Conservation (phyloP, 2,888 invertebrate genomes). For the Galeopsomyia nigrocyanea region DNA sequence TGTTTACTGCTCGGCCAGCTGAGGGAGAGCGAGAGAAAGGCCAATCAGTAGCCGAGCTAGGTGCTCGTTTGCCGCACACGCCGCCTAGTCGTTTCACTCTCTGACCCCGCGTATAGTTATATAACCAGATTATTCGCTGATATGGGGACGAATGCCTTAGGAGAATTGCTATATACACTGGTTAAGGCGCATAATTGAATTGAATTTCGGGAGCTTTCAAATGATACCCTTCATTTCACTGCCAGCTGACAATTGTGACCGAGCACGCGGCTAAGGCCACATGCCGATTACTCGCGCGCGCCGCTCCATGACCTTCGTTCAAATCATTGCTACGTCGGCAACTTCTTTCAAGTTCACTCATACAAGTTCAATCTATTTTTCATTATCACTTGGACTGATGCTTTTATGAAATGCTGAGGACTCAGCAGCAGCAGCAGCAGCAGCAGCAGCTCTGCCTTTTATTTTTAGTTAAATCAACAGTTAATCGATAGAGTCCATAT, state of each 20-base stretch:
- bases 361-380: too few relatives aligned
- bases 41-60: neutral
- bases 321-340: too few relatives aligned
- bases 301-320: too few relatives aligned
- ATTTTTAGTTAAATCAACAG: constrained; percentile 30
- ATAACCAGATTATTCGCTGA: constrained; percentile 61
- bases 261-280: too few relatives aligned
- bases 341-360: too few relatives aligned
- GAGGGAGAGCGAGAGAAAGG: constrained; percentile 46
- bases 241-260: too few relatives aligned
- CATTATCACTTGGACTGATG: too few relatives aligned
- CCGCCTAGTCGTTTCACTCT: too few relatives aligned
- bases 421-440: too few relatives aligned
- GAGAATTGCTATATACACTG: constrained; percentile 31
- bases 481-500: constrained; percentile 30
- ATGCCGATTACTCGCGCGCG: too few relatives aligned
- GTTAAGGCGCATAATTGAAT: constrained; percentile 58
- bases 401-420: too few relatives aligned
- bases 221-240: neutral
- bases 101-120: constrained; percentile 53
- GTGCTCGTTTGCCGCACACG: constrained; percentile 9
- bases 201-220: constrained; percentile 53
- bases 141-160: constrained; percentile 29
- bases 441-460: constrained; percentile 20
- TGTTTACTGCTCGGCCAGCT: constrained; percentile 67